Conservation (phyloP, 2,888 invertebrate genomes). For the Calliphora vomitoria region DNA sequence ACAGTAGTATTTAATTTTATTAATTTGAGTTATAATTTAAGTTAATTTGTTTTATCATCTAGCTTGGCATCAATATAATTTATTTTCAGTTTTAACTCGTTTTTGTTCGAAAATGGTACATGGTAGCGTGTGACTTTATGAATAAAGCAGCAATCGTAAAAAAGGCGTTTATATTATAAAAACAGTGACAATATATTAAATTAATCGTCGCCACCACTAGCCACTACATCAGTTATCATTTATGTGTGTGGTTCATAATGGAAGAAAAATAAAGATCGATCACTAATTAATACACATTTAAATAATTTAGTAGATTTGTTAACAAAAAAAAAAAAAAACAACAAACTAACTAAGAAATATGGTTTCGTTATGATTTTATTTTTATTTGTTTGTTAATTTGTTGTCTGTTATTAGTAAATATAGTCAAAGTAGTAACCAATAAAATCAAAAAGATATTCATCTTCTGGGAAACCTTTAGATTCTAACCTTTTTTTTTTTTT, state of each 20-base stretch:
- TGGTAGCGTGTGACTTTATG: conserved; percentile 69
- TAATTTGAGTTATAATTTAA: conserved; percentile 66
- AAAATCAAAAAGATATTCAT: conserved; percentile 79
- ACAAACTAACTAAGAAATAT: conserved; percentile 45
- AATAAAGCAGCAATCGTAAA: conserved; percentile 46
- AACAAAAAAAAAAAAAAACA: neutral
- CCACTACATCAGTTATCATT: conserved; percentile 12
- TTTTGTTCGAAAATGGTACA: conserved; percentile 20
- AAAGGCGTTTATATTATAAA: conserved; percentile 80
- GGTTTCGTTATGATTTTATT: conserved; percentile 60
- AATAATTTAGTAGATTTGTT: conserved; percentile 56
- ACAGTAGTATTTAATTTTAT: conserved; percentile 64
- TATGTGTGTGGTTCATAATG: conserved; percentile 61
- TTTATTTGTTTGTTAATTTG: conserved; percentile 62
- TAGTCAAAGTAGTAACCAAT: conserved; percentile 10
- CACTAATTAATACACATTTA: conserved; percentile 81
- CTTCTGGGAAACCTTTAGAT: conserved; percentile 78
- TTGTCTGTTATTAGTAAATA: conserved; percentile 30
- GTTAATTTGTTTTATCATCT: conserved; percentile 72
- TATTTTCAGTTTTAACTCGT: conserved; percentile 32
- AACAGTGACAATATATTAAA: conserved; percentile 83
- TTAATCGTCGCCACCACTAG: conserved; percentile 76
- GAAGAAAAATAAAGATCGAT: conserved; percentile 52
- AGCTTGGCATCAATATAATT: conserved; percentile 60
- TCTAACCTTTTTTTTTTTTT: conserved; percentile 58